Evolutionary conservation across 2,797 vertebrate genomes (phyloP), one percentile per base, ranked within the genome.

Genomic region (Macrochelys suwanniensis): DNA sequence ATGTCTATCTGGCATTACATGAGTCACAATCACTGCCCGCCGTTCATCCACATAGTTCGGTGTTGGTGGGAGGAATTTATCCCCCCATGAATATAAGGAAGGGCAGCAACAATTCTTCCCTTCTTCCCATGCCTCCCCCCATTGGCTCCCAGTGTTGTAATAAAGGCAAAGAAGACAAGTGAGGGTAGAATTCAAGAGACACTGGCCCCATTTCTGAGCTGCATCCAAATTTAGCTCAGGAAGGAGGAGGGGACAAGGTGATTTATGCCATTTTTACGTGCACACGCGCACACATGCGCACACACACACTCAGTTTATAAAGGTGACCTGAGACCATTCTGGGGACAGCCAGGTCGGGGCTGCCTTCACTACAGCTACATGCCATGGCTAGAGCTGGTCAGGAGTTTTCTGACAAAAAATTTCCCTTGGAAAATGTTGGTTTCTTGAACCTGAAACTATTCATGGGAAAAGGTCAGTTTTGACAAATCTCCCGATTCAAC

Each of bases 1-100:
- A 94, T 4, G 1, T 49, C n/a, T 93, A 82, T 79, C 96, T 92
- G 88, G 83, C 80, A 78, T 84, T 47, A 93, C 78, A 6, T 68
- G 82, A 54, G 61, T 57, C 84, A 71, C 45, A 56, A 13, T 15
- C 4, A 0, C 49, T 7, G 3, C 49, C 21, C 3, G 0, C 37
- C 45, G 4, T 2, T 4, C 2, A 51, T 68, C 42, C 47, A 1
- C 5, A 9, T 45, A 81, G 88, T 26, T 49, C 84, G 84, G 23
- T 71, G 80, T 88, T 57, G 37, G 3, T n/a, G 23, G 84, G 47
- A 68, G 53, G 56, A 45, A 21, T 81, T 5, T 5, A 85, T 82
- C 78, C 12, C 5, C 45, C 54, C 37, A 19, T 3, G 47, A 91
- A 56, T 37, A 33, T 11, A 82, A 92, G 49, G 19, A 95, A 85